Base-by-base conservation (phyloP, 2,797 vertebrate genomes). In the Falco peregrinus region DNA sequence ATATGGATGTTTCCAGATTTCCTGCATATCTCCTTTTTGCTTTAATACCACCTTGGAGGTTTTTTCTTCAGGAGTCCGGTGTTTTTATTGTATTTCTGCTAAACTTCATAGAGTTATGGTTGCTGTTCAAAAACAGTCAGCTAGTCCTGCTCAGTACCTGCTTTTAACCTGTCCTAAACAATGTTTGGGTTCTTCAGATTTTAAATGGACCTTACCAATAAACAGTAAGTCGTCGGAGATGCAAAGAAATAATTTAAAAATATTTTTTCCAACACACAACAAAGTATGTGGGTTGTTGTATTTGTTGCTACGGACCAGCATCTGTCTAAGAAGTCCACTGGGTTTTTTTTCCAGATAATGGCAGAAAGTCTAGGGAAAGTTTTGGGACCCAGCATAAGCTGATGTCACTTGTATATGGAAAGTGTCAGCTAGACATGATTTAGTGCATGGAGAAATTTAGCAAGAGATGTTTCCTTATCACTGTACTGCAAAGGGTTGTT, bases 281-380 rank as follows among this genome's bases (percentile, higher is more conserved):
- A 47, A 35, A 71, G 26, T 6, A 7, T 0, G 0, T 33, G 13
- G 4, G 6, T 75, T 81, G 28, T 48, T 78, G 16, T 37, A 25
- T 74, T 29, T 84, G 33, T 84, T 28, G 14, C 48, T 48, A 2
- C 11, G 45, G 41, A 61, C 50, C 11, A 26, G 37, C 61, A 53
- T 69, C 91, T 79, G 31, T 65, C 11, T 25, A 85, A 76, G 84
- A 75, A 93, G 39, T 56, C 33, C 37, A 12, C 24, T 64, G 37
- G 8, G 0, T 35, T 5, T 80, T 69, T 86, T 76, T 61, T 6
- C 53, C 13, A 47, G 68, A 48, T 31, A 65, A 68, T 17, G 19
- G 25, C 35, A 26, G 41, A 45, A 84, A 37, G 31, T 39, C 48
- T 28, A 86, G 47, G 26, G 28, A 24, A 41, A 6, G 12, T 93